phyloP scores from a whole-genome alignment of 2,797 vertebrate genomes.

The Corythornis leucogaster region DNA sequence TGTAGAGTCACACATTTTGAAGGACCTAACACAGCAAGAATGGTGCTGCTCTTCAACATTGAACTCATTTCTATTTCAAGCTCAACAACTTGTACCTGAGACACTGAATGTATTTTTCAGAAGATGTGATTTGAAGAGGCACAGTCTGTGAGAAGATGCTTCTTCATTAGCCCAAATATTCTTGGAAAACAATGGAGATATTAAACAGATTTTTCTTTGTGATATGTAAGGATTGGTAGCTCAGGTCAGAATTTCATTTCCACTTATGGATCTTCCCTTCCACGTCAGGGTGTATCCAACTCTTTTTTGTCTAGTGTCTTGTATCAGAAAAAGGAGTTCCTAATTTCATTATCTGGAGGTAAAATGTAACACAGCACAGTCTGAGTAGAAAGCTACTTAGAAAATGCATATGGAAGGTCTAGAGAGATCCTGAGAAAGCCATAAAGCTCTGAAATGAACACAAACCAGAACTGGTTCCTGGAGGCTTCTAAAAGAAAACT shows the following conservation, averaged over 20 bases:
- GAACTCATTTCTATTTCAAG: neutral
- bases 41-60: neutral
- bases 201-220: neutral
- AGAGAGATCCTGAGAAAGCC: constrained; percentile 3
- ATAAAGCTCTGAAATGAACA: constrained; percentile 1
- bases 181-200: neutral
- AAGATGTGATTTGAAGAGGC: neutral
- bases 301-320: neutral
- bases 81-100: neutral
- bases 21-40: neutral
- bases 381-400: neutral
- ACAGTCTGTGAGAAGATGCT: neutral
- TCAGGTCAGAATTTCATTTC: neutral
- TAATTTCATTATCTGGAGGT: neutral
- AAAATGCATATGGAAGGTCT: neutral
- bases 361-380: neutral
- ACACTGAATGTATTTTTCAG: neutral
- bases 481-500: constrained; percentile 22
- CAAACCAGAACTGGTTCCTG: constrained; percentile 16
- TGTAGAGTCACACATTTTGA: neutral
- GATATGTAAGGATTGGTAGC: neutral
- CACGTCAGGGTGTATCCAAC: neutral
- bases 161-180: neutral
- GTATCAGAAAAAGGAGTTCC: neutral
- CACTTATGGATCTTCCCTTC: neutral